Conservation (phyloP, 2,888 invertebrate species). For the Diogma glabrata region DNA sequence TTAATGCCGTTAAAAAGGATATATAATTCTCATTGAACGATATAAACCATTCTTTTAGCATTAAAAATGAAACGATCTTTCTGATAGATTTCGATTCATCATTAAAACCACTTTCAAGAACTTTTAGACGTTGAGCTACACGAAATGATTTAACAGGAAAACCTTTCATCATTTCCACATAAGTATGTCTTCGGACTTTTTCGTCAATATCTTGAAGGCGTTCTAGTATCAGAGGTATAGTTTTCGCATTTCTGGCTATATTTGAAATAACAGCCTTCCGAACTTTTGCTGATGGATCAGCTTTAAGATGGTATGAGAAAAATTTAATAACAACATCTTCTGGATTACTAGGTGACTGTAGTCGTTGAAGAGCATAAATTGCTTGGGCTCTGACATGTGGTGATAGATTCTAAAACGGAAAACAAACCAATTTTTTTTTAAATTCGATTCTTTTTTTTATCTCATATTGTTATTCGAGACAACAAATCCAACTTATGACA, state of each 20-base stretch:
- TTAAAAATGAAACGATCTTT: slow-evolving; percentile 36
- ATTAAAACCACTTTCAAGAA: slow-evolving; percentile 50
- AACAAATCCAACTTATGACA: no score
- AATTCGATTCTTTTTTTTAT: no score
- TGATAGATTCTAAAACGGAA: slow-evolving; percentile 53
- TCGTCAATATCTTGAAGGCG: slow-evolving; percentile 68
- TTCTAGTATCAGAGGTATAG: slow-evolving; percentile 56
- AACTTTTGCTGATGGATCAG: slow-evolving; percentile 66
- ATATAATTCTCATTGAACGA: slow-evolving; percentile 58
- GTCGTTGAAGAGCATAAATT: slow-evolving; percentile 60
- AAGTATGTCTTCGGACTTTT: slow-evolving; percentile 48
- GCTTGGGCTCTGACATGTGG: slow-evolving; percentile 69
- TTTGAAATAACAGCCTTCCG: slow-evolving; percentile 55
- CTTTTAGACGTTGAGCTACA: slow-evolving; percentile 48
- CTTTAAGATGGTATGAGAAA: slow-evolving; percentile 56
- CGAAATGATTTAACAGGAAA: slow-evolving; percentile 40
- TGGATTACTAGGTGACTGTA: slow-evolving; percentile 66
- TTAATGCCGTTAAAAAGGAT: slow-evolving; percentile 58
- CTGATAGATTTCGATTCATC: slow-evolving; percentile 44
- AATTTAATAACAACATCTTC: slow-evolving; percentile 64
- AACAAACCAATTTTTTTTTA: no score
- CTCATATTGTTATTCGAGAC: no score
- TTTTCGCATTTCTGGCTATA: slow-evolving; percentile 59
- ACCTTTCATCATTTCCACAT: slow-evolving; percentile 34
- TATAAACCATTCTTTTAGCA: slow-evolving; percentile 66